Percentiles rank a stretch among this genome's conserved stretches.
Evolutionary conservation across 2,797 vertebrate species (phyloP).

Genomic region (Galago senegalensis): DNA sequence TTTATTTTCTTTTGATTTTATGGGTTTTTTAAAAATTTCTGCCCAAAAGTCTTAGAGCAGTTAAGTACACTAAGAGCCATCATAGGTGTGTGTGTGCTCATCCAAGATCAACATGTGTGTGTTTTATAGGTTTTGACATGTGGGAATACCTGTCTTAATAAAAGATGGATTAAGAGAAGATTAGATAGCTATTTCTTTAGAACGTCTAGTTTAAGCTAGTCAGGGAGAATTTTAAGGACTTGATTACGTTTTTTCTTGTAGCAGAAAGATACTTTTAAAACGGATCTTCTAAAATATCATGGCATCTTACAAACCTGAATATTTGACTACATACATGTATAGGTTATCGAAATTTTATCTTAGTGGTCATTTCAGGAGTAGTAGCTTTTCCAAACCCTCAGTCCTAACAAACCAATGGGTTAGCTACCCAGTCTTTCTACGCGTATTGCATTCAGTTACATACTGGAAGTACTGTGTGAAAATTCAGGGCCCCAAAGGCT

Average conservation of each 20-base stretch:
- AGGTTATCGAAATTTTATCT: not conserved
- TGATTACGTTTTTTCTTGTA: not conserved
- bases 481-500: not conserved
- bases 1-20: not conserved
- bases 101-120: not conserved
- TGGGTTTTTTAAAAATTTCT: not conserved
- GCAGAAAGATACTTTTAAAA: constrained; percentile 53
- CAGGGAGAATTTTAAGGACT: constrained; percentile 58
- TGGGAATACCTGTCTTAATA: constrained; percentile 10
- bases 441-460: not conserved
- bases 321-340: not conserved
- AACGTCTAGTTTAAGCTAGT: constrained; percentile 20
- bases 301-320: not conserved
- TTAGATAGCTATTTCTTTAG: not conserved
- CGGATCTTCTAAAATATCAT: constrained; percentile 7
- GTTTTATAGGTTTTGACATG: not conserved
- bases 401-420: not conserved
- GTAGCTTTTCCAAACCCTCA: not conserved
- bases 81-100: not conserved
- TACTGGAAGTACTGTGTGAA: not conserved
- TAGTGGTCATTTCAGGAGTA: constrained; percentile 23
- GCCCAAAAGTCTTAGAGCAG: not conserved
- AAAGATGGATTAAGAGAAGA: constrained; percentile 3
- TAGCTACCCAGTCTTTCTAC: not conserved
- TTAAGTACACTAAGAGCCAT: not conserved